Evolutionary conservation across 2,888 invertebrate genomes (phyloP).

Genomic region (Drosophila mercatorum): DNA sequence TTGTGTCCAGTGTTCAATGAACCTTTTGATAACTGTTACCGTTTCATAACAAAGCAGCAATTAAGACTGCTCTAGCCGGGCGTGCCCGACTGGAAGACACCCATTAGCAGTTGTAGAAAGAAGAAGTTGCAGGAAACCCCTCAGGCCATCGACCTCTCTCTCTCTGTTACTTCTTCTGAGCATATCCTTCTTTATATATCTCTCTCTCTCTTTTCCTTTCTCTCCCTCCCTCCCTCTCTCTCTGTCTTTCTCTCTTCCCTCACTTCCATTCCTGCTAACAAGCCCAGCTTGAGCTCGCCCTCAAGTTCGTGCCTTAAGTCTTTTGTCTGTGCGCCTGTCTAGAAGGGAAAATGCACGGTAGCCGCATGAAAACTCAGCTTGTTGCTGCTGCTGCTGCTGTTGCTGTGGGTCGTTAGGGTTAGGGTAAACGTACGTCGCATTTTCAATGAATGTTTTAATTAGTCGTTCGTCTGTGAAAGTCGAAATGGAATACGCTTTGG

Average conservation of each 20-base stretch:
- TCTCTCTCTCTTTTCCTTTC: not conserved
- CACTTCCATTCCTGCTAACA: not conserved
- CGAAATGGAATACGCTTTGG: conserved; percentile 14
- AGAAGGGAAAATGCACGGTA: conserved; percentile 36
- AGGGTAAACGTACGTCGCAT: conserved; percentile 21
- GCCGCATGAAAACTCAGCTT: conserved; percentile 32
- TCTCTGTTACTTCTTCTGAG: not conserved
- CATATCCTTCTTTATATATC: too few relatives aligned
- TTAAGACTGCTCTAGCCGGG: not conserved
- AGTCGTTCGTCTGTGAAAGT: conserved; percentile 34
- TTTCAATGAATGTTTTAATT: conserved; percentile 64
- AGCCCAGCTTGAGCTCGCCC: conserved; percentile 10
- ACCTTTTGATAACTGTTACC: conserved; percentile 63
- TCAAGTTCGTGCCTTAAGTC: conserved; percentile 64
- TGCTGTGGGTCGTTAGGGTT: not conserved
- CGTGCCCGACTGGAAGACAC: not conserved
- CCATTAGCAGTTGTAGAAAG: too few relatives aligned
- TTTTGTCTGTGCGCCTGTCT: conserved; percentile 42
- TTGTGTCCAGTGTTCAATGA: conserved; percentile 67
- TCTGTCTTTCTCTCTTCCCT: not conserved
- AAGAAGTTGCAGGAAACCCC: too few relatives aligned
- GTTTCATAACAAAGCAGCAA: conserved; percentile 28
- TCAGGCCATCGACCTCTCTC: not conserved
- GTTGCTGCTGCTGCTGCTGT: conserved; percentile 9
- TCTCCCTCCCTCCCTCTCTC: not conserved